These are phyloP conservation scores for Carabus problematicus DNA, from an alignment of 2,888 invertebrate genomes.

Conservation along the genomic window DNA sequence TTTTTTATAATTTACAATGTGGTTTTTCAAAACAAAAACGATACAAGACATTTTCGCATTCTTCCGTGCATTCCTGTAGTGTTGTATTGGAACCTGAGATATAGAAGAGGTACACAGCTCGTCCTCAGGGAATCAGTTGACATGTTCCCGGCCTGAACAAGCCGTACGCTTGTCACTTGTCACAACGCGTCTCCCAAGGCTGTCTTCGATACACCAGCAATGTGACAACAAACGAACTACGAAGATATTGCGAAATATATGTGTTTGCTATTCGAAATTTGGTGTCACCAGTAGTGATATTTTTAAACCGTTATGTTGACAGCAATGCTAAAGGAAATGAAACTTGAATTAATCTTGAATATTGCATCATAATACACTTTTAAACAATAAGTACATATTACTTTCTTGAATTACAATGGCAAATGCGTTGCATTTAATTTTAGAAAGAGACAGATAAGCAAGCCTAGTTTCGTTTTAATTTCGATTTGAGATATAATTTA, in stretches of 20 bases:
- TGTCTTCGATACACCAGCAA: constrained; percentile 10
- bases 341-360: constrained; percentile 9
- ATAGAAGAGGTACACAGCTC: background rate
- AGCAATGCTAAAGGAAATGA: background rate
- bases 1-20: no score
- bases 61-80: no score
- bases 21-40: no score
- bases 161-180: constrained; percentile 15
- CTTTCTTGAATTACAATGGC: no score
- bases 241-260: constrained; percentile 4
- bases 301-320: no score
- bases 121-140: constrained; percentile 6
- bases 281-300: background rate
- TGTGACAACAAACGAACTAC: background rate
- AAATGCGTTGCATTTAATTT: no score
- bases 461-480: no score
- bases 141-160: background rate
- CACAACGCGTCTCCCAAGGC: constrained; percentile 10
- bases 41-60: background rate
- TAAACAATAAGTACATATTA: no score
- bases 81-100: no score
- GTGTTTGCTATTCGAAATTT: background rate
- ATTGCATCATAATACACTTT: background rate
- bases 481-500: background rate
- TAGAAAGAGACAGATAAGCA: no score